These are phyloP conservation scores for Paradoxurus hermaphroditus DNA, from an alignment of 2,113 vertebrate species.

Conservation along the genomic window DNA sequence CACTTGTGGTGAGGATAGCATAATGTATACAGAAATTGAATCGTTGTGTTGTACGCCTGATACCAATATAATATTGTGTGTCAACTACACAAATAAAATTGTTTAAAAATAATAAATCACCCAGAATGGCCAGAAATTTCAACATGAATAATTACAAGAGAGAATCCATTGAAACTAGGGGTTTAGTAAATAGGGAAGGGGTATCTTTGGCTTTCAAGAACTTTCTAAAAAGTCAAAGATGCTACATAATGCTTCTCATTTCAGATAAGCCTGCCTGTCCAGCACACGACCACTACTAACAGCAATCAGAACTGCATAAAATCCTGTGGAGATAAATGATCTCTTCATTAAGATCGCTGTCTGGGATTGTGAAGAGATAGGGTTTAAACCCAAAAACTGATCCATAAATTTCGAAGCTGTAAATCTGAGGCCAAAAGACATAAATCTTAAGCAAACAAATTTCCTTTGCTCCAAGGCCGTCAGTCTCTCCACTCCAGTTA, in stretches of 20 bases:
- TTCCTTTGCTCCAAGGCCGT: neutral
- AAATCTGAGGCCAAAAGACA: neutral
- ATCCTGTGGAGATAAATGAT: neutral
- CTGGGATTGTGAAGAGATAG: neutral
- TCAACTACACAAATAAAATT: neutral
- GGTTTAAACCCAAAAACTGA: neutral
- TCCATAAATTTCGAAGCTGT: neutral
- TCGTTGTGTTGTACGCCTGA: neutral
- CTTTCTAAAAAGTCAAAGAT: neutral
- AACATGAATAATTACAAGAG: neutral
- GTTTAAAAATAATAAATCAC: neutral
- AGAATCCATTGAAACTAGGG: neutral
- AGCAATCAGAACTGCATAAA: neutral
- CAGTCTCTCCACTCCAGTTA: neutral
- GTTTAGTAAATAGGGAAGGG: neutral
- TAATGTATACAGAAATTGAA: neutral
- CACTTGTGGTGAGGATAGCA: neutral
- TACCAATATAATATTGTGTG: neutral
- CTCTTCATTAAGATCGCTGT: neutral
- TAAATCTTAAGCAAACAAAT: neutral
- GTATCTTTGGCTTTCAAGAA: constrained; percentile 10
- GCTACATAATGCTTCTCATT: neutral
- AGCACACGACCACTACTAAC: neutral
- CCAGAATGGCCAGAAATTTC: neutral
- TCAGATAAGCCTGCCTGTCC: neutral